phyloP scores from a whole-genome alignment of 1,140 invertebrate species.

The Babylonia areolata region DNA sequence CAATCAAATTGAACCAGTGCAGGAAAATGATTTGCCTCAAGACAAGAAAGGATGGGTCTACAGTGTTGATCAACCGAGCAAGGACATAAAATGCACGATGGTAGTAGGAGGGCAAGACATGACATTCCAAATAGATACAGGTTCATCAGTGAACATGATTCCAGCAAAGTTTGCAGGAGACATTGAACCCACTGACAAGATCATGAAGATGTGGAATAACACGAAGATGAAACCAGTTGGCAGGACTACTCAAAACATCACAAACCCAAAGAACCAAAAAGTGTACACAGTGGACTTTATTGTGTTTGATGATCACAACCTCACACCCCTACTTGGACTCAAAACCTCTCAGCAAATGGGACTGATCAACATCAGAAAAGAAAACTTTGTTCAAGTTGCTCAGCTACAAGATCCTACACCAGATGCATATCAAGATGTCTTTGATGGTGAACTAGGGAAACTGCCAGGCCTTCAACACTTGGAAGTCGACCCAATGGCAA shows the following conservation, averaged over 20 bases:
- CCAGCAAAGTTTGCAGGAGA: neutral
- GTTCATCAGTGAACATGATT: constrained; percentile 32
- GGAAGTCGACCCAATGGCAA: constrained; percentile 23
- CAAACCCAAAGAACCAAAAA: constrained; percentile 9
- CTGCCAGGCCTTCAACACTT: constrained; percentile 22
- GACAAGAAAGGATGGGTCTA: neutral
- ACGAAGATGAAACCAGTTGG: neutral
- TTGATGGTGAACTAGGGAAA: neutral
- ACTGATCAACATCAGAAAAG: neutral
- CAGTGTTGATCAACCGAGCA: neutral
- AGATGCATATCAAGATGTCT: neutral
- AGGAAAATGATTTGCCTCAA: too few species aligned
- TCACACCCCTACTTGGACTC: neutral
- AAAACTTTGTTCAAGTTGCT: neutral
- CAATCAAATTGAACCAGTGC: neutral
- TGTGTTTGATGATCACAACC: neutral
- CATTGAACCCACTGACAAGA: neutral
- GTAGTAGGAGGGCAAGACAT: neutral
- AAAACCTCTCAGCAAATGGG: neutral
- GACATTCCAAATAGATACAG: constrained; percentile 11
- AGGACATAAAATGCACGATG: neutral
- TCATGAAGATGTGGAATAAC: constrained; percentile 5
- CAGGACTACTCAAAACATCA: neutral
- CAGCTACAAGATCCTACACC: neutral
- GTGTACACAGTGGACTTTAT: neutral